phyloP scores from a whole-genome alignment of 2,888 invertebrate genomes.

The Ormia ochracea region DNA sequence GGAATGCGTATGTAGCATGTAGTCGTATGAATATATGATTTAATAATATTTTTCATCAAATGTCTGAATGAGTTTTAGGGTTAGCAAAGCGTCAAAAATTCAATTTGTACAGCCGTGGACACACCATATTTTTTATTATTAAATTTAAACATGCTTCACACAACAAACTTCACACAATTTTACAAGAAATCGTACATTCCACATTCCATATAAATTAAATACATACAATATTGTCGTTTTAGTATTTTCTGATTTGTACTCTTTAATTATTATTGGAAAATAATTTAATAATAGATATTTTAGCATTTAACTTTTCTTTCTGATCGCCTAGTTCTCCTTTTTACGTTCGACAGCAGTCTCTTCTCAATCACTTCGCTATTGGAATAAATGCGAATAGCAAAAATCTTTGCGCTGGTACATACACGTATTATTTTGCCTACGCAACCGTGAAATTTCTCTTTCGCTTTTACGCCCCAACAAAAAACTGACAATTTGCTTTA shows the following conservation, averaged over 20 bases:
- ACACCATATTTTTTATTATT: too few relatives aligned
- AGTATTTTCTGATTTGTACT: too few relatives aligned
- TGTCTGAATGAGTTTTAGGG: conserved; percentile 38
- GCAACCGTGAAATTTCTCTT: conserved; percentile 60
- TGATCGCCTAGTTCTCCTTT: too few relatives aligned
- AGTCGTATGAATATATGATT: conserved; percentile 1
- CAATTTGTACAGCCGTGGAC: conserved; percentile 41
- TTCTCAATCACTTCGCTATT: background rate
- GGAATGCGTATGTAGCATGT: background rate
- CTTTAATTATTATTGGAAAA: too few relatives aligned
- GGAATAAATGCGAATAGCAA: background rate
- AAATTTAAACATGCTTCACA: too few relatives aligned
- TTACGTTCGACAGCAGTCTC: too few relatives aligned
- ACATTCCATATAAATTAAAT: too few relatives aligned
- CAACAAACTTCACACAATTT: too few relatives aligned
- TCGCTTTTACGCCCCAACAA: conserved; percentile 56
- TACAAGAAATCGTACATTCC: too few relatives aligned
- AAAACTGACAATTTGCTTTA: conserved; percentile 14
- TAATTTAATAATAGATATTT: too few relatives aligned
- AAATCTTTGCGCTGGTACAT: background rate
- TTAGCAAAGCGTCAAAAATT: conserved; percentile 59
- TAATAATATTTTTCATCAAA: conserved; percentile 10
- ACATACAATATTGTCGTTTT: too few relatives aligned
- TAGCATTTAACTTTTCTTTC: too few relatives aligned
- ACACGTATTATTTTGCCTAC: conserved; percentile 3